These are phyloP conservation scores for Platyrinchus mystaceus DNA, from an alignment of 2,797 vertebrate species.

Conservation along the genomic window DNA sequence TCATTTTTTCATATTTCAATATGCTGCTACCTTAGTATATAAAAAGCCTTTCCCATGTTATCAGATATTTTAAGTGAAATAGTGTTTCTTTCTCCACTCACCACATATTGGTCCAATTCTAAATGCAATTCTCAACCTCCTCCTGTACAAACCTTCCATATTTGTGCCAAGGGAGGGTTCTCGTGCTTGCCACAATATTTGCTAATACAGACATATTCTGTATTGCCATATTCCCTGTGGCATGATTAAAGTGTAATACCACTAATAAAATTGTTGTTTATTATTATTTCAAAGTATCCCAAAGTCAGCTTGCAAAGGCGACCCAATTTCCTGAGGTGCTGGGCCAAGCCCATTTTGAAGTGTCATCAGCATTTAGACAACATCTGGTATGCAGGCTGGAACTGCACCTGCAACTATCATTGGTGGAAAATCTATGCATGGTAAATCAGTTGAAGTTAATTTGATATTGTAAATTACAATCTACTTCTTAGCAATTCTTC, in stretches of 20 bases:
- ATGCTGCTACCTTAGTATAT: background rate
- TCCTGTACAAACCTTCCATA: fast-evolving
- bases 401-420: background rate
- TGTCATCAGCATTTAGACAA: background rate
- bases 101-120: background rate
- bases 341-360: background rate
- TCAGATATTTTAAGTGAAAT: background rate
- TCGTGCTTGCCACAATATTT: background rate
- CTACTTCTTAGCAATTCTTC: background rate
- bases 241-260: background rate
- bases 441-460: background rate
- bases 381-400: background rate
- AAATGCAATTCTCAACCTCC: background rate
- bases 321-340: constrained; percentile 22
- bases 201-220: background rate
- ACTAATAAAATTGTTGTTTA: background rate
- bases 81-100: background rate
- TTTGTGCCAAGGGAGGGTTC: background rate
- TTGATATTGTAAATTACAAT: background rate
- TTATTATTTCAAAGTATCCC: constrained; percentile 5
- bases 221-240: background rate
- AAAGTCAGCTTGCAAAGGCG: background rate
- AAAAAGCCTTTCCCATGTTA: background rate
- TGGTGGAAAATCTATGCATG: background rate
- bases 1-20: background rate